Percentiles rank a stretch among this genome's conserved stretches.
These are phyloP conservation scores for Xyrauchen texanus DNA, from an alignment of 2,113 vertebrate genomes.

Conservation along the genomic window DNA sequence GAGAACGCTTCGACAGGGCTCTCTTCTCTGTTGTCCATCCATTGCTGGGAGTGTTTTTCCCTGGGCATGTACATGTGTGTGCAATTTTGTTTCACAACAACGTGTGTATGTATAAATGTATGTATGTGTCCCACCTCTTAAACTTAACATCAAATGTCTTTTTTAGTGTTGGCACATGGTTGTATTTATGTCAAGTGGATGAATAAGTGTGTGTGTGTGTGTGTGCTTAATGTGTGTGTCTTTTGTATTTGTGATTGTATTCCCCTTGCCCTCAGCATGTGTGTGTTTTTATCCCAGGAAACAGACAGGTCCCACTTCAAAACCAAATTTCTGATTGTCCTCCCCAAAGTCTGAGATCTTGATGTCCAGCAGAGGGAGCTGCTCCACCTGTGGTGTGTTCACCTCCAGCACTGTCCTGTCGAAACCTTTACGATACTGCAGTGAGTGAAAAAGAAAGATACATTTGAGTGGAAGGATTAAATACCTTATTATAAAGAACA, in stretches of 20 bases:
- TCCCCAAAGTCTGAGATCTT: conserved; percentile 86
- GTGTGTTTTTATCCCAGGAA: conserved; percentile 85
- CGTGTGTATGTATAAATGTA: conserved; percentile 56
- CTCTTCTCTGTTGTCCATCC: conserved; percentile 60
- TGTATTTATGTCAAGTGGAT: no score
- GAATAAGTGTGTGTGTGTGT: conserved; percentile 21
- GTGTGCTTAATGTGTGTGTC: conserved; percentile 10
- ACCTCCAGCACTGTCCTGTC: conserved; percentile 85
- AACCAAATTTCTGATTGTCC: conserved; percentile 84
- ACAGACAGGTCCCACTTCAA: conserved; percentile 90
- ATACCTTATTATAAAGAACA: no score
- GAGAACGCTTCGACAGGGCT: conserved; percentile 34
- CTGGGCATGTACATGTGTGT: conserved; percentile 49
- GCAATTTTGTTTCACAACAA: conserved; percentile 46
- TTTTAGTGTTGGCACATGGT: conserved; percentile 47
- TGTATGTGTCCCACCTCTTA: conserved; percentile 68
- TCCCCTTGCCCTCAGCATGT: conserved; percentile 47
- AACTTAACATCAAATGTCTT: conserved; percentile 67
- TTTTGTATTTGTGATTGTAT: conserved; percentile 39
- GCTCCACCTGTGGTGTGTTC: conserved; percentile 85
- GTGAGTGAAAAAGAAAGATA: conserved; percentile 18
- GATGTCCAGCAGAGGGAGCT: conserved; percentile 86
- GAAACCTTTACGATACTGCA: conserved; percentile 78
- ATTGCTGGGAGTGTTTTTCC: conserved; percentile 63
- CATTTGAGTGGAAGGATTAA: neutral